phyloP scores from a whole-genome alignment of 2,888 invertebrate genomes.

The Therioaphis trifolii region DNA sequence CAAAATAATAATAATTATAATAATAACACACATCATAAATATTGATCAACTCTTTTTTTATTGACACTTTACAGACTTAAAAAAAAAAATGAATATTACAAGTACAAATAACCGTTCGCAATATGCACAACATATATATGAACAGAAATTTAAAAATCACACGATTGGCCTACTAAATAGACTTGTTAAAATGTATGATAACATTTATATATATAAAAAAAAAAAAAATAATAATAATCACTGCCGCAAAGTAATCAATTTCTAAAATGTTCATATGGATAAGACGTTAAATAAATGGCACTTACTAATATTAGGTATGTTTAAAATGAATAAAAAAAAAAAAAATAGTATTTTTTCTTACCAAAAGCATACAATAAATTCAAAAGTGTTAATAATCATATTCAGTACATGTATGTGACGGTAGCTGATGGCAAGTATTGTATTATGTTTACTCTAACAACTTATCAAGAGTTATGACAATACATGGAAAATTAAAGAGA shows the following conservation, averaged over 20 bases:
- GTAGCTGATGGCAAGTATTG: slow-evolving; percentile 46
- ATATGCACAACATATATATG: not conserved
- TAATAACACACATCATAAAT: not conserved
- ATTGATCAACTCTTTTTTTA: slow-evolving; percentile 50
- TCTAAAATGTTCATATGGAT: not conserved
- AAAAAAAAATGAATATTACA: slow-evolving; percentile 53
- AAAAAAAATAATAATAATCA: slow-evolving; percentile 15
- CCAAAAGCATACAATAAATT: slow-evolving; percentile 5
- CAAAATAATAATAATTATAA: not conserved
- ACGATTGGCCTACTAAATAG: not conserved
- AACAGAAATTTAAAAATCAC: slow-evolving; percentile 24
- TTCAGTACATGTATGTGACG: not conserved
- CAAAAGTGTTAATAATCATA: not conserved
- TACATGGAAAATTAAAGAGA: slow-evolving; percentile 55
- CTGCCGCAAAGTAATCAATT: not conserved
- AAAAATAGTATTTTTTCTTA: not conserved
- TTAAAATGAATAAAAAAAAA: slow-evolving; percentile 20
- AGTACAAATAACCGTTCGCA: not conserved
- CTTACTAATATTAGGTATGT: slow-evolving; percentile 37
- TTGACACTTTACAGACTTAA: slow-evolving; percentile 57
- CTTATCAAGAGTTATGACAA: slow-evolving; percentile 26
- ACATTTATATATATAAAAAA: slow-evolving; percentile 31
- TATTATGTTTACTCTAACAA: slow-evolving; percentile 33
- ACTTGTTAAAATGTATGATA: slow-evolving; percentile 32
- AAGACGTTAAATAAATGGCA: slow-evolving; percentile 48